These are phyloP conservation scores for Campopleginae sp. DNA, from an alignment of 2,888 invertebrate species.

Conservation along the genomic window DNA sequence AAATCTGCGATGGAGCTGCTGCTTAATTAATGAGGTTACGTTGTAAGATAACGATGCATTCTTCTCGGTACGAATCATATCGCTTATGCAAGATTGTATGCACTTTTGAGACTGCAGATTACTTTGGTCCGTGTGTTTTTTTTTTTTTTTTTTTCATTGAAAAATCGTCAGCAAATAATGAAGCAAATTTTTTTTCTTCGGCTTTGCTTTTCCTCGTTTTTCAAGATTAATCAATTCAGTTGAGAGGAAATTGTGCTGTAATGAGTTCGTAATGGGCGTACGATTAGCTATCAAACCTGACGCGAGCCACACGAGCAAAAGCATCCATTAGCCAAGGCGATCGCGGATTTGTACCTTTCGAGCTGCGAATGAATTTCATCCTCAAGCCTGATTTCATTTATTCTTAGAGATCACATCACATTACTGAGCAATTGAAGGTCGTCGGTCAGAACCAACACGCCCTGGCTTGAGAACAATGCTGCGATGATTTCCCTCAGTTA, in stretches of 20 bases:
- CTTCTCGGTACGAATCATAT: neutral
- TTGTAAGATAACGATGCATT: neutral
- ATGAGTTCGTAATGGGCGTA: neutral
- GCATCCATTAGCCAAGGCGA: neutral
- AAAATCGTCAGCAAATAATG: neutral
- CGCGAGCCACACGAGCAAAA: neutral
- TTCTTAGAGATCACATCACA: constrained; percentile 12
- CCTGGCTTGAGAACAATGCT: constrained; percentile 5
- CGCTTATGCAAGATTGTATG: neutral
- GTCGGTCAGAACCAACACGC: constrained; percentile 16
- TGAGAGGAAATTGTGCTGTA: neutral
- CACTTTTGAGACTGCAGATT: neutral
- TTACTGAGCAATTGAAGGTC: constrained; percentile 16
- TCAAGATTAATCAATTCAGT: neutral
- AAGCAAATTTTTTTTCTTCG: neutral
- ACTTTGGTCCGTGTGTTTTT: no score
- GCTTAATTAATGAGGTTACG: neutral
- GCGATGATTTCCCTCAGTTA: constrained; percentile 13
- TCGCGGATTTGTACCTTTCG: neutral
- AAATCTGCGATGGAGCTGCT: neutral
- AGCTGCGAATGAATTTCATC: constrained; percentile 13
- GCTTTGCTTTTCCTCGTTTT: neutral
- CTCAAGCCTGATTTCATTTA: constrained; percentile 7
- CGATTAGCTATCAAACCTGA: neutral
- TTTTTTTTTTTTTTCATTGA: neutral